phyloP scores from a whole-genome alignment of 1,140 invertebrate species.

The silkworm (Bombyx mori) region DNA sequence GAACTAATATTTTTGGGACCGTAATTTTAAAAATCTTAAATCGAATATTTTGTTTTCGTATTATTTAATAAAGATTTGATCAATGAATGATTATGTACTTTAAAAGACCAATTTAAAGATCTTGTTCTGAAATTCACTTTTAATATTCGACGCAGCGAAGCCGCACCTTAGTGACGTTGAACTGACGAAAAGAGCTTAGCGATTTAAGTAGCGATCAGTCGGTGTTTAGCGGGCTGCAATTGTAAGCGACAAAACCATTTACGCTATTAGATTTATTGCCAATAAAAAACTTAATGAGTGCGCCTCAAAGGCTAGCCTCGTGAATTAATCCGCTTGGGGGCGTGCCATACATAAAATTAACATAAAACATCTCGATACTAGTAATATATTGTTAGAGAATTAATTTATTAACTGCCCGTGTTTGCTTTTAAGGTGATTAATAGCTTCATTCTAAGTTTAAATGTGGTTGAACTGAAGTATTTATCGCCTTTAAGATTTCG shows the following conservation, averaged over 20 bases:
- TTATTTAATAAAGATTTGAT: too few relatives aligned
- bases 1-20: too few relatives aligned
- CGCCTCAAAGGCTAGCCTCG: slow-evolving; percentile 25
- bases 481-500: slow-evolving; percentile 2
- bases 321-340: slow-evolving; percentile 33
- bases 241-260: slow-evolving; percentile 28
- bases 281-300: slow-evolving; percentile 45
- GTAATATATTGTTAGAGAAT: slow-evolving; percentile 45
- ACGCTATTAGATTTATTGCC: slow-evolving; percentile 43
- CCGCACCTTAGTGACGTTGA: slow-evolving; percentile 17
- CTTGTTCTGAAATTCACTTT: too few relatives aligned
- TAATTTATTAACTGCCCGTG: slow-evolving; percentile 39
- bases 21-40: too few relatives aligned
- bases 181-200: slow-evolving; percentile 36
- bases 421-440: slow-evolving; percentile 22
- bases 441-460: slow-evolving; percentile 17
- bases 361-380: slow-evolving; percentile 53
- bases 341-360: slow-evolving; percentile 52
- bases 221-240: slow-evolving; percentile 30
- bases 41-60: too few relatives aligned
- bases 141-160: slow-evolving; percentile 16
- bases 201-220: slow-evolving; percentile 38
- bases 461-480: not conserved
- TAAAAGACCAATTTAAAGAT: too few relatives aligned
- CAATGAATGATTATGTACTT: too few relatives aligned